Evolutionary conservation across 2,888 invertebrate species (phyloP), one percentile per base, ranked within the genome.

Genomic region (Acronicta alni): DNA sequence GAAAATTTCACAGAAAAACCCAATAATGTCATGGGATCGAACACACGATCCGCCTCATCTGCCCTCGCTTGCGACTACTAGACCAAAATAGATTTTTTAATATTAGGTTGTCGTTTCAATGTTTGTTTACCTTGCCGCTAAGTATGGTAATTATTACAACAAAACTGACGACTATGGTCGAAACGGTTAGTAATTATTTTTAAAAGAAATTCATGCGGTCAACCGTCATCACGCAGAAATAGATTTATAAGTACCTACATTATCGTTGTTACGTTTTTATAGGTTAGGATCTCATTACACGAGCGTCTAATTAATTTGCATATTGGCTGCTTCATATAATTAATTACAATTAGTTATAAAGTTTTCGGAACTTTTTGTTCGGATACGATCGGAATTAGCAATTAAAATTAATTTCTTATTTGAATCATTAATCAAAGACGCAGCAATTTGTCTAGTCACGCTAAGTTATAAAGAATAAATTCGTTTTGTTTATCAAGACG

Each of bases 91-190:
- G 23, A 49, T 51, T 16, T 38, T 32, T 32, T 3, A 60, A 51
- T 61, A 54, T 61, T 67, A 18, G n/a, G 38, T 23, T 48, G 42
- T 23, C 55, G 55, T 63, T 63, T 57, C 47, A 37, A 61, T 66
- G 53, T 72, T 75, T 75, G 67, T 68, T 45, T 65, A 73, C 62
- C 54, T 64, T 56, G 57, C 73, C 60, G 54, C 67, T 72, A 72
- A 79, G 54, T 49, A 62, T 64, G 35, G 49, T 58, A 67, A 77
- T 82, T 75, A 74, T 47, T 39, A 52, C 53, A 57, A 74, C 67
- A 75, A 75, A 76, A 69, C 68, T 49, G 52, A 46, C 52, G 59
- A 56, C 53, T 64, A 43, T 17, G 23, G n/a, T 61, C 57, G 67
- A 61, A 62, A 64, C 49, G 42, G 26, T n/a, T 15, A 2, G 17